phyloP scores from a whole-genome alignment of 2,113 vertebrate species.

The Sterna hirundo region DNA sequence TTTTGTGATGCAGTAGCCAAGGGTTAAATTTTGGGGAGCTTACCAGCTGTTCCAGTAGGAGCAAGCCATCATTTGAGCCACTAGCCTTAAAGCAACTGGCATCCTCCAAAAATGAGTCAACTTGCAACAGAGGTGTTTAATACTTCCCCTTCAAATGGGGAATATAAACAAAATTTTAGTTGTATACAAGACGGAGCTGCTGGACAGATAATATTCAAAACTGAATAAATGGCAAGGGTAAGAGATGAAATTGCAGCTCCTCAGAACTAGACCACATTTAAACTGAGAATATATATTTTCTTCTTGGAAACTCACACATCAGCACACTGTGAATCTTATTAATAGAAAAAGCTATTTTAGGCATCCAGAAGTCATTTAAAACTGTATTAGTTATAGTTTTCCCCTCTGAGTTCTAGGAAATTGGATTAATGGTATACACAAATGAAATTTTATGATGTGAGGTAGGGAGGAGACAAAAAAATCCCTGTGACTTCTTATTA shows the following conservation, averaged over 20 bases:
- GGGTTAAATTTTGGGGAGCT: neutral
- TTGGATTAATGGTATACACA: neutral
- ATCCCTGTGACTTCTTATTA: neutral
- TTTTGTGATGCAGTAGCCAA: neutral
- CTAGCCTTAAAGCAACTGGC: neutral
- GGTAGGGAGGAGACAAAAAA: neutral
- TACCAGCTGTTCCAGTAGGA: neutral
- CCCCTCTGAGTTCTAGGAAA: neutral
- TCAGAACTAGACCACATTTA: neutral
- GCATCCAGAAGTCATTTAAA: neutral
- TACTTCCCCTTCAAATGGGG: neutral
- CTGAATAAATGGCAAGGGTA: neutral
- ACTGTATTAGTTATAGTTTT: neutral
- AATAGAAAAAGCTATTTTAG: neutral
- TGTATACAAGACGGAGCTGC: neutral
- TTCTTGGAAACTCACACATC: neutral
- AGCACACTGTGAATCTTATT: neutral
- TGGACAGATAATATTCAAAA: neutral
- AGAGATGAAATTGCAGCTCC: neutral
- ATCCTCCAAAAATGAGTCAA: neutral
- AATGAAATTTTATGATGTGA: neutral
- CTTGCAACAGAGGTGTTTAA: neutral
- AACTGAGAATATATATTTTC: neutral
- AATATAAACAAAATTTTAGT: neutral
- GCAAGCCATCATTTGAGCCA: neutral